These are phyloP conservation scores for Cataglyphis hispanica DNA, from an alignment of 1,140 invertebrate genomes.

Conservation along the genomic window DNA sequence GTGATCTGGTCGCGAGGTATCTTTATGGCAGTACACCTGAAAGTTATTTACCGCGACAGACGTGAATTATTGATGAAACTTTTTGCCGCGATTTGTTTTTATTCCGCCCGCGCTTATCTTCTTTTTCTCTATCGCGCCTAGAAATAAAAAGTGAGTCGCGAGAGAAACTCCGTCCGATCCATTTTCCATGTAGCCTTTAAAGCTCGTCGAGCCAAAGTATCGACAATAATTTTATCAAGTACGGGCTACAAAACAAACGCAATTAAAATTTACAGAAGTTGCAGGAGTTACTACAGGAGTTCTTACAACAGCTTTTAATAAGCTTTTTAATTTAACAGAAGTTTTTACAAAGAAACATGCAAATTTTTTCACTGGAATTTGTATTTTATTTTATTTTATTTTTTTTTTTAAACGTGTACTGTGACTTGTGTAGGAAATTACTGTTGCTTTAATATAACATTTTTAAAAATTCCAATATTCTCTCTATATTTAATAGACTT, in stretches of 20 bases:
- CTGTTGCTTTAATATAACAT: neutral
- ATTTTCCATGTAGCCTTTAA: conserved; percentile 28
- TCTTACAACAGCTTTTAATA: neutral
- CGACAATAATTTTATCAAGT: conserved; percentile 33
- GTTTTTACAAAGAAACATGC: neutral
- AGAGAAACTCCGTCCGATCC: conserved; percentile 15
- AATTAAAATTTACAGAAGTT: neutral
- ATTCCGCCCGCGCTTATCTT: conserved; percentile 22
- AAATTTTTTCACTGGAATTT: neutral
- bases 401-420: neutral
- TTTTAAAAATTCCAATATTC: neutral
- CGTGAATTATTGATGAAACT: conserved; percentile 61
- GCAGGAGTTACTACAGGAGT: neutral
- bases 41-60: conserved; percentile 57
- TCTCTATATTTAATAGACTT: neutral
- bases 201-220: conserved; percentile 18
- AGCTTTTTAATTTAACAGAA: neutral
- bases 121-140: neutral
- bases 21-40: conserved; percentile 50
- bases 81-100: conserved; percentile 59
- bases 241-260: neutral
- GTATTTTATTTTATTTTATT: conserved; percentile 13
- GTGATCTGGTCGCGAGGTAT: conserved; percentile 9
- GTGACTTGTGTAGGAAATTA: neutral
- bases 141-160: conserved; percentile 29